Evolutionary conservation across 2,797 vertebrate genomes (phyloP).

Genomic region (Gymnodraco acuticeps): DNA sequence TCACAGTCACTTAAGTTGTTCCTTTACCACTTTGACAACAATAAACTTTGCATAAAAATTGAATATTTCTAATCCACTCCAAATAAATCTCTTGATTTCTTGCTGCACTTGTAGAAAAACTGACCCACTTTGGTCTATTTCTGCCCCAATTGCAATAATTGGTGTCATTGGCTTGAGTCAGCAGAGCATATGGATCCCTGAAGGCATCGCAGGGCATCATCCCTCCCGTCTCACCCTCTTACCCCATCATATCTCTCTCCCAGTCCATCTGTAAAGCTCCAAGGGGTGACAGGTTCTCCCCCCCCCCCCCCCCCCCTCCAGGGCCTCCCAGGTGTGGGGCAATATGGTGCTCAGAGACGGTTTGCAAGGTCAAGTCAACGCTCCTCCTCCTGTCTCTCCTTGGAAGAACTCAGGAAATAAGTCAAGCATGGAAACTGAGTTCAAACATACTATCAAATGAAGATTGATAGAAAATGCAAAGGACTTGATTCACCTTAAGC

Average conservation of each 20-base stretch:
- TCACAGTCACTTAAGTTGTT: background rate
- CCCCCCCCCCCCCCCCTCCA: slow-evolving; percentile 26
- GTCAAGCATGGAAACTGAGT: background rate
- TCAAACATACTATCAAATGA: background rate
- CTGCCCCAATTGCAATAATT: slow-evolving; percentile 42
- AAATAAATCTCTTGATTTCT: background rate
- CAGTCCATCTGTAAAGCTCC: slow-evolving; percentile 70
- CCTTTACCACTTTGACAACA: background rate
- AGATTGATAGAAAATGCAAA: background rate
- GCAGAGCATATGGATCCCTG: slow-evolving; percentile 76
- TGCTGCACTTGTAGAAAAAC: background rate
- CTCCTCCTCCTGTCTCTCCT: slow-evolving; percentile 11
- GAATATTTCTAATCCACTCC: rapidly evolving
- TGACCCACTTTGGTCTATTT: slow-evolving; percentile 35
- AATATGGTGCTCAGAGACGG: slow-evolving; percentile 67
- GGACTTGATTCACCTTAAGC: no score
- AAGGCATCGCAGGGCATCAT: slow-evolving; percentile 44
- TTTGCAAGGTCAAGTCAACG: slow-evolving; percentile 32
- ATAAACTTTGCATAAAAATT: background rate
- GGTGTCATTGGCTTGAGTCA: slow-evolving; percentile 63
- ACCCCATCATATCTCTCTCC: slow-evolving; percentile 11
- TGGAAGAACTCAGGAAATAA: background rate
- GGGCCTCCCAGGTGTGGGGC: slow-evolving; percentile 70
- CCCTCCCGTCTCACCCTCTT: background rate
- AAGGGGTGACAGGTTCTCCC: slow-evolving; percentile 39